Conservation (phyloP, 1,140 invertebrate species). For the Pteromalus puparum region DNA sequence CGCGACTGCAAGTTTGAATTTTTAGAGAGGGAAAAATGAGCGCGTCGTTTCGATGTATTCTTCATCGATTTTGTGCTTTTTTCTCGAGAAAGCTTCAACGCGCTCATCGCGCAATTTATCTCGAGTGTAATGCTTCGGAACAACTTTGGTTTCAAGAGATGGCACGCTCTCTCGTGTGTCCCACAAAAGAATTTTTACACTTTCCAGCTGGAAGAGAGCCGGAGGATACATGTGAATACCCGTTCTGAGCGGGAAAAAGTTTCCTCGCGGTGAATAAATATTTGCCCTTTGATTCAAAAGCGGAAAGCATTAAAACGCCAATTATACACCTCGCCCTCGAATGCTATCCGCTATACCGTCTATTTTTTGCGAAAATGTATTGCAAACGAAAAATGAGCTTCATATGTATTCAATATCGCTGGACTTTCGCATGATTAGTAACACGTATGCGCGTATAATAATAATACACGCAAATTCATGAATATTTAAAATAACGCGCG, state of each 20-base stretch:
- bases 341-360: too few species aligned
- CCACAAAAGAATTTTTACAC: too few species aligned
- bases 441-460: not conserved
- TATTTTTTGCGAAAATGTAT: too few species aligned
- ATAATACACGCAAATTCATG: not conserved
- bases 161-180: not conserved
- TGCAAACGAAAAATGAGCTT: too few species aligned
- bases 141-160: not conserved
- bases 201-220: too few species aligned
- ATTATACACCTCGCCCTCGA: too few species aligned
- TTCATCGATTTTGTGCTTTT: not conserved
- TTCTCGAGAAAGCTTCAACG: not conserved
- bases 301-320: too few species aligned
- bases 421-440: not conserved
- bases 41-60: not conserved
- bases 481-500: not conserved
- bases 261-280: too few species aligned
- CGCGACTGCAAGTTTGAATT: not conserved
- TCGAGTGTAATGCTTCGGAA: not conserved
- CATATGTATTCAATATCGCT: too few species aligned
- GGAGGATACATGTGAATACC: too few species aligned
- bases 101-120: not conserved
- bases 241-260: too few species aligned
- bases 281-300: too few species aligned
- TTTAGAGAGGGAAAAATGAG: not conserved